These are phyloP conservation scores for Psittacula echo DNA, from an alignment of 2,797 vertebrate genomes.

Conservation along the genomic window DNA sequence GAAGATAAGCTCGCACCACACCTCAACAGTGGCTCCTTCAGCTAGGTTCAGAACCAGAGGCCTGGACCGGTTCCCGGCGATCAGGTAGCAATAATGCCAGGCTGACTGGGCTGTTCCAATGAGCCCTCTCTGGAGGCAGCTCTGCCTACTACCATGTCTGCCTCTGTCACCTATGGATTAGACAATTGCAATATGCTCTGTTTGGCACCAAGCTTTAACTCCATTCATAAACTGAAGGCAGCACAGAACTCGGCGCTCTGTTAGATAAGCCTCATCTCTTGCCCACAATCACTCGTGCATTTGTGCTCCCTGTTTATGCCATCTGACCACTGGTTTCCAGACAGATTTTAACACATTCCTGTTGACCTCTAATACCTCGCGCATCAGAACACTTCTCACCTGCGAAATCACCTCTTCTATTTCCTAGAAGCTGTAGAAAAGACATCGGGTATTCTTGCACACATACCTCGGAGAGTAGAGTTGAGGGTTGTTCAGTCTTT, in stretches of 20 bases:
- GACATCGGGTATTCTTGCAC: not conserved
- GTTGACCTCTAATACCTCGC: not conserved
- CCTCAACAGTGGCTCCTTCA: constrained; percentile 1
- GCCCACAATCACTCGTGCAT: not conserved
- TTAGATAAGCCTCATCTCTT: constrained; percentile 30
- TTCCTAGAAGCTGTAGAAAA: constrained; percentile 14
- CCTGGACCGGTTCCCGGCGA: not conserved
- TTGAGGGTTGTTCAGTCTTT: constrained; percentile 34
- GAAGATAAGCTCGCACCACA: not conserved
- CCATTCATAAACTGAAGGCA: constrained; percentile 62
- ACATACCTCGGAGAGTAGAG: not conserved
- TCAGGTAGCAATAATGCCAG: constrained; percentile 51
- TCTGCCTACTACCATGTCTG: constrained; percentile 47
- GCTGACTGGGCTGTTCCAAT: constrained; percentile 23
- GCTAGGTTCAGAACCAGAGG: not conserved
- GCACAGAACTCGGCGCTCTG: constrained; percentile 2
- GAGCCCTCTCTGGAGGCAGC: constrained; percentile 56
- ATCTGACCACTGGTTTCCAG: constrained; percentile 25
- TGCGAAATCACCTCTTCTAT: not conserved
- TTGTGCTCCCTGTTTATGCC: constrained; percentile 10
- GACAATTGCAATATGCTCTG: constrained; percentile 67
- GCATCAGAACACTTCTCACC: not conserved
- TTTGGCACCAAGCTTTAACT: constrained; percentile 51
- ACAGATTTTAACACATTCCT: constrained; percentile 3
- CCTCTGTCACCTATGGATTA: constrained; percentile 63